Conservation (phyloP, 2,113 vertebrate species). For the Xenus cinereus region DNA sequence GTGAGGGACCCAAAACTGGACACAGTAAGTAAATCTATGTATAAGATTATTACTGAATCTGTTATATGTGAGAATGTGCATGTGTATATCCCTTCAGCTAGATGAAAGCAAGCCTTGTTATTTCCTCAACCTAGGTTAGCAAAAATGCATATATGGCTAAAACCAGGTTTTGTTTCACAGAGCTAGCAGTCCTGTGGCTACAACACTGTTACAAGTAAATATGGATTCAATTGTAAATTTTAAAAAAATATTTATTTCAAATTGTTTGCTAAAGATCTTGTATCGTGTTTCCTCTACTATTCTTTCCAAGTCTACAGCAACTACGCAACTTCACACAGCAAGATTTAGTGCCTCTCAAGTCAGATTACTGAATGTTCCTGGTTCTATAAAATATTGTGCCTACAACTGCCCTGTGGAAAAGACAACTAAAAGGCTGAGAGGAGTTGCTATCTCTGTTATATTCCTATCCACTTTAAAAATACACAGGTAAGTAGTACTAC, state of each 20-base stretch:
- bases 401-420: background rate
- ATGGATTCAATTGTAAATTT: background rate
- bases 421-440: background rate
- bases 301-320: background rate
- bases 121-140: background rate
- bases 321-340: background rate
- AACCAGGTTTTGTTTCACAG: background rate
- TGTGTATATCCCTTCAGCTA: background rate
- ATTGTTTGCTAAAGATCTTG: background rate
- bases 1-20: no score
- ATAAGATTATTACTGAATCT: background rate
- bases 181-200: background rate
- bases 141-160: background rate
- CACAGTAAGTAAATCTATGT: background rate
- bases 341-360: background rate
- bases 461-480: background rate
- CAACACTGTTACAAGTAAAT: background rate
- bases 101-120: background rate
- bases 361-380: background rate
- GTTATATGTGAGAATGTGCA: background rate
- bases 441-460: background rate
- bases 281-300: background rate
- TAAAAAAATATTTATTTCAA: background rate
- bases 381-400: background rate
- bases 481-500: background rate